Conservation (phyloP, 2,888 invertebrate species). For the Falcaria lacertinaria region DNA sequence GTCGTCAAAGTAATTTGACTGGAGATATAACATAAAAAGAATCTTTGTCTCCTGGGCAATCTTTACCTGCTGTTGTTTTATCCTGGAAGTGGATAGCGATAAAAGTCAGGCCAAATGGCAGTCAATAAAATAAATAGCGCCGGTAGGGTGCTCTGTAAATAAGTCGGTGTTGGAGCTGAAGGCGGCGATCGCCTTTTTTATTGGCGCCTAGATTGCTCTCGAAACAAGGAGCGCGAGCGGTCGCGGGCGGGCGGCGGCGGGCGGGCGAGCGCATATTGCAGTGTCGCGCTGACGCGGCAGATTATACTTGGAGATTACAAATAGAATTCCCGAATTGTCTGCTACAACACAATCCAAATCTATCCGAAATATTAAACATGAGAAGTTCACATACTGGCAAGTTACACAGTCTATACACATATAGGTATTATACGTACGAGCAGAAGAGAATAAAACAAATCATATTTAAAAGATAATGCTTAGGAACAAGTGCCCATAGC, state of each 20-base stretch:
- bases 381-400: neutral
- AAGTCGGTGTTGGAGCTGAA: constrained; percentile 68
- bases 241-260: constrained; percentile 13
- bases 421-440: too few relatives aligned
- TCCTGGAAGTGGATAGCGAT: constrained; percentile 73
- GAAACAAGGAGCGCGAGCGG: constrained; percentile 70
- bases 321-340: constrained; percentile 44
- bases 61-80: constrained; percentile 71
- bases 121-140: constrained; percentile 80
- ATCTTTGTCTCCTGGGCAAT: constrained; percentile 23
- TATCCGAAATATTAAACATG: neutral
- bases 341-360: constrained; percentile 21
- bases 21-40: neutral
- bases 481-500: neutral
- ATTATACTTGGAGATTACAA: constrained; percentile 69
- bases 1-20: neutral
- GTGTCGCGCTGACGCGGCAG: constrained; percentile 62
- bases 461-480: neutral
- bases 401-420: too few relatives aligned
- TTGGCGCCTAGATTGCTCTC: constrained; percentile 80
- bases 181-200: constrained; percentile 79
- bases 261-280: constrained; percentile 56
- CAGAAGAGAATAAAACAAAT: neutral
- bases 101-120: constrained; percentile 78
- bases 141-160: constrained; percentile 79